Base-by-base conservation (phyloP, 1,140 invertebrate species). In the Hycleus cichorii region DNA sequence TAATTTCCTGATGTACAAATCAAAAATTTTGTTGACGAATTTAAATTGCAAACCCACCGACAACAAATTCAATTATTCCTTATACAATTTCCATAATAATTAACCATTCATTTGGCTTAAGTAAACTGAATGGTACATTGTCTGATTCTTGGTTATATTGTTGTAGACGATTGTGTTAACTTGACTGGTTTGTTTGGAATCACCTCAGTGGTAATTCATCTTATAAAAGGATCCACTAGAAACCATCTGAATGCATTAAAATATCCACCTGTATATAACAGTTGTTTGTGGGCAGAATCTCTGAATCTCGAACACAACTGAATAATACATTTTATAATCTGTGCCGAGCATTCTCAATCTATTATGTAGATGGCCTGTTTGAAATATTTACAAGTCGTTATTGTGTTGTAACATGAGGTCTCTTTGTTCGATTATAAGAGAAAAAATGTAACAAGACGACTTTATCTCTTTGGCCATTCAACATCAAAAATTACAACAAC, bases 291-390 rank as follows among this genome's bases (percentile, higher is more conserved):
- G 47, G 8, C 56, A 49, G 47, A 43, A 49, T 47, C 7, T 32
- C 47, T 18, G 48, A 44, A 48, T 49, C 43, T 44, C 11, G 49
- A 39, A 53, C 42, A 44, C 24, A 27, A 25, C 49, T 58, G 49
- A 58, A 58, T 58, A 58, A 58, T 58, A 52, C 57, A 58, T 58
- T 49, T 52, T 58, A 58, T 58, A 58, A 58, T 58, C 57, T 52
- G 44, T 58, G 49, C 49, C 45, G 57, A 58, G 57, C 51, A 43
- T 18, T 18, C 49, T 49, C 27, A 39, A 51, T 58, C 49, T 49
- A 58, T 53, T 58, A 58, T 58, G 57, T 45, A 58, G 57, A 58
- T 51, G 40, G 47, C 24, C 38, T 9, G 32, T 48, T 10, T 58
- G 57, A 58, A 58, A 58, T 58, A 58, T 58, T 58, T 49, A 58